These are phyloP conservation scores for Chelidonichthys spinosus DNA, from an alignment of 2,797 vertebrate species.

Conservation along the genomic window DNA sequence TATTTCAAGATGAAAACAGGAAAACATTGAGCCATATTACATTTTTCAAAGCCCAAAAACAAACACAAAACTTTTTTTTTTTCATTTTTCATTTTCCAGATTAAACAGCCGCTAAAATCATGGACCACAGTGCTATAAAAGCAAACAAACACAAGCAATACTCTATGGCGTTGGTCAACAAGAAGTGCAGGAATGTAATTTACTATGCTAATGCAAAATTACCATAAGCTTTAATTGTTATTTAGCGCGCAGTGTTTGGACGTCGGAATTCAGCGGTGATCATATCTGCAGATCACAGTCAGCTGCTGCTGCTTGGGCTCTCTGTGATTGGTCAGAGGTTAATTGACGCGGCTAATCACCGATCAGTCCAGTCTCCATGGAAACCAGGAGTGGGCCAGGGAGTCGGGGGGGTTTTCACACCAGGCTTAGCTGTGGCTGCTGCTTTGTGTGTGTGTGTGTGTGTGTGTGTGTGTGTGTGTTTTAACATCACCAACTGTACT, in stretches of 20 bases:
- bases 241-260: conserved; percentile 4
- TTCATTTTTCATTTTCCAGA: background rate
- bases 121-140: background rate
- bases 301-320: conserved; percentile 39
- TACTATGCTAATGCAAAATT: conserved; percentile 8
- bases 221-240: conserved; percentile 10
- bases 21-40: background rate
- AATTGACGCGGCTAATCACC: conserved; percentile 72
- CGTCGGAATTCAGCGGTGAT: conserved; percentile 30
- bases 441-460: too few species aligned
- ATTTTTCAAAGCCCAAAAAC: background rate
- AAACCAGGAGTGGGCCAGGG: conserved; percentile 56
- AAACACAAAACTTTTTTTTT: background rate
- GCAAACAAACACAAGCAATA: background rate
- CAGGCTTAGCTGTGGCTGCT: conserved; percentile 33
- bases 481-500: conserved; percentile 17
- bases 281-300: conserved; percentile 49
- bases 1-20: background rate
- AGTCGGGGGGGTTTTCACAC: conserved; percentile 25
- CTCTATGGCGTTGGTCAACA: background rate
- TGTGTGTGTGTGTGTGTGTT: conserved; percentile 20
- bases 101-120: background rate
- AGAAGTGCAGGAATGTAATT: conserved; percentile 19
- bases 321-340: conserved; percentile 69
- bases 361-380: conserved; percentile 70